These are phyloP conservation scores for Cephalopholis sonnerati DNA, from an alignment of 2,113 vertebrate species.

Conservation along the genomic window DNA sequence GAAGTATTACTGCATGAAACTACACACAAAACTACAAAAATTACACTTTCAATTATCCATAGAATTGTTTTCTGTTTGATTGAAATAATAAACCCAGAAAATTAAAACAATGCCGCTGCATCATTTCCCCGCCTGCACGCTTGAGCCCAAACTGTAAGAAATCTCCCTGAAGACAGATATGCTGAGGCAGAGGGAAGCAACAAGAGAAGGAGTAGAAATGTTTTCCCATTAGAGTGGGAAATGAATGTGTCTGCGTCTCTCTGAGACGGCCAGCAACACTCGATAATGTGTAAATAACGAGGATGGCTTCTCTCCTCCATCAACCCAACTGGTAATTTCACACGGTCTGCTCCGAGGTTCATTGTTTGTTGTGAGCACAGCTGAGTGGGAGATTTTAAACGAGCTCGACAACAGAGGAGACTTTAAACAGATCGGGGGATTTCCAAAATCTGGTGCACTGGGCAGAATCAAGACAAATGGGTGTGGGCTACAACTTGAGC, in stretches of 20 bases:
- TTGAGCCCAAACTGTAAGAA: not conserved
- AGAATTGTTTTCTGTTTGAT: not conserved
- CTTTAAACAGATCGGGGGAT: not conserved
- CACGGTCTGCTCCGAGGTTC: not conserved
- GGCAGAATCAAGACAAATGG: not conserved
- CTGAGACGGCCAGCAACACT: conserved; percentile 12
- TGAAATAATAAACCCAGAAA: conserved; percentile 25
- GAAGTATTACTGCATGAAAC: not conserved
- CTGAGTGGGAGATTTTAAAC: conserved; percentile 29
- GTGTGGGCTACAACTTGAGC: not conserved
- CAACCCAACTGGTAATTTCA: conserved; percentile 23
- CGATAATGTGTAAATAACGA: conserved; percentile 64
- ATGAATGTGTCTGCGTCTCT: conserved; percentile 43
- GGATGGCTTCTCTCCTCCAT: conserved; percentile 45
- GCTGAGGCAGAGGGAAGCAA: conserved; percentile 10
- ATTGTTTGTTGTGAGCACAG: conserved; percentile 17
- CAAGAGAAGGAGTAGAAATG: conserved; percentile 24
- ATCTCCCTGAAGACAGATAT: conserved; percentile 28
- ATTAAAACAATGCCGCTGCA: not conserved
- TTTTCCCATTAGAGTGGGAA: conserved; percentile 28
- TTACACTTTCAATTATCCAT: not conserved
- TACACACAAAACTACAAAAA: not conserved
- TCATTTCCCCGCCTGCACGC: not conserved
- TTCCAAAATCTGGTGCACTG: not conserved
- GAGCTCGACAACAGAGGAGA: not conserved